Evolutionary conservation across 2,113 vertebrate genomes (phyloP), one percentile per base, ranked within the genome.

Genomic region (Podiceps cristatus): DNA sequence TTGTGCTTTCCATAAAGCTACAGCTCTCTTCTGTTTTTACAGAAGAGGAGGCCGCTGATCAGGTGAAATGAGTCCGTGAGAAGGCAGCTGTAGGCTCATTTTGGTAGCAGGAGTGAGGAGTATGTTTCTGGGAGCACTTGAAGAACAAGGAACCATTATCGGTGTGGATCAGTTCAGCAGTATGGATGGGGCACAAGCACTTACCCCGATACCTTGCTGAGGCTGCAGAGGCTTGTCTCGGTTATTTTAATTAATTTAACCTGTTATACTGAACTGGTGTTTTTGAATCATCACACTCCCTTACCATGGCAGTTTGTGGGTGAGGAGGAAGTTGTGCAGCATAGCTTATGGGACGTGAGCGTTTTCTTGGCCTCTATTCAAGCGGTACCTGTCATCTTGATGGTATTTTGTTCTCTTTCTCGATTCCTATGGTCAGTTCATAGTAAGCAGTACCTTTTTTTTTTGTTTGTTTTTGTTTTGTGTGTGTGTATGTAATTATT

Each of bases 1-100:
- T 86, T 75, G 53, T 76, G 35, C 83, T 96, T 97, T 93, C 81
- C 18, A 31, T 67, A 78, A 90, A 94, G 66, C 47, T 75, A 50
- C 75, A 60, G 72, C 31, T 81, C 24, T 83, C 58, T 90, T 35
- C 66, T 52, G 18, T 37, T 22, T 42, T 62, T 94, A 63, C 47
- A 76, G 44, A 55, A 82, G 72, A 35, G 53, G 23, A 40, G 74
- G 80, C 79, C 66, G 22, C 50, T 58, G 74, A 15, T 84, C 5
- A 50, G 15, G 55, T 53, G 33, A 55, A 35, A 14, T 60, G 60
- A 81, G 58, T 94, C 28, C 42, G 29, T 67, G 72, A 35, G 37
- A 66, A 37, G 68, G 76, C 35, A 80, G 62, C 18, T 88, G 68
- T 86, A 6, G 28, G 92, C 91, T 92, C 0, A 0, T 82, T 81